phyloP scores from a whole-genome alignment of 2,888 invertebrate genomes.

The Leptopilina drosophilae region DNA sequence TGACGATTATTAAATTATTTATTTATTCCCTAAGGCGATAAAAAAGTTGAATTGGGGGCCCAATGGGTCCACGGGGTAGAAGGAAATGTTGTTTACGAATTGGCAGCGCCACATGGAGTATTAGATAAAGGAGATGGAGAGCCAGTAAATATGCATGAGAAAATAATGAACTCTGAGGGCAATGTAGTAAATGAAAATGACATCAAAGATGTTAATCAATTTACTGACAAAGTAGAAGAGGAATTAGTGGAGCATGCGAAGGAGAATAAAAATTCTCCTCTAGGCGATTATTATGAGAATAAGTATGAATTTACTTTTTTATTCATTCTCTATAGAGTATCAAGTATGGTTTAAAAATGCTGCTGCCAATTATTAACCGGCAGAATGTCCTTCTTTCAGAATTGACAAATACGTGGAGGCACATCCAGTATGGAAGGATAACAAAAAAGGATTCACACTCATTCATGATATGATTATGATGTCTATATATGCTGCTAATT shows the following conservation, averaged over 20 bases:
- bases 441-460: not conserved
- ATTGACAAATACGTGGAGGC: not conserved
- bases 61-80: conserved; percentile 68
- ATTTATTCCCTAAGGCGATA: conserved; percentile 68
- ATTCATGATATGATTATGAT: conserved; percentile 23
- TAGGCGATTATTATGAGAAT: too few relatives aligned
- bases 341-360: too few relatives aligned
- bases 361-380: too few relatives aligned
- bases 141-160: not conserved
- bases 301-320: too few relatives aligned
- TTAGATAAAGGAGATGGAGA: conserved; percentile 44
- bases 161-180: not conserved
- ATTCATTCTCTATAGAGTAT: too few relatives aligned
- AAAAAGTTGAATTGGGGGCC: conserved; percentile 63
- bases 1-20: not conserved
- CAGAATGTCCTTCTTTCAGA: not conserved
- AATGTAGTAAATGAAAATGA: not conserved
- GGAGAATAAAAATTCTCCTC: too few relatives aligned
- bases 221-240: too few relatives aligned
- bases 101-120: conserved; percentile 63
- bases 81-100: conserved; percentile 61
- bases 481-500: conserved; percentile 48
- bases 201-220: too few relatives aligned
- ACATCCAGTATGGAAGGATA: not conserved
- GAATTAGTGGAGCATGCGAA: too few relatives aligned